Evolutionary conservation across 2,797 vertebrate genomes (phyloP).

Genomic region (Tapirus indicus): DNA sequence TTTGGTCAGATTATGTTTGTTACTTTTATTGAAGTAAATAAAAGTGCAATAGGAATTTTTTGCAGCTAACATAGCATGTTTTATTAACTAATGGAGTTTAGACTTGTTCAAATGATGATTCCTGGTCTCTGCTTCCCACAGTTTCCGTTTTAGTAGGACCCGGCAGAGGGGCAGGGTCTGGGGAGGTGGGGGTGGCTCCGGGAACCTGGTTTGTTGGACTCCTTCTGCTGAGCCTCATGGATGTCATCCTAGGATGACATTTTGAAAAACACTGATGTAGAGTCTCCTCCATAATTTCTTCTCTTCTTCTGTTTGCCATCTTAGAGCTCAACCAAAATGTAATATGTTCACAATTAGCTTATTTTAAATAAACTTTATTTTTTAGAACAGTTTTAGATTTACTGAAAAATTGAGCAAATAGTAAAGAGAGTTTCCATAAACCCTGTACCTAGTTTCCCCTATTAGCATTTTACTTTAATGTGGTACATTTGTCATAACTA

Average conservation of each 20-base stretch:
- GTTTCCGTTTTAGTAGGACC: background rate
- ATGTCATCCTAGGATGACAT: background rate
- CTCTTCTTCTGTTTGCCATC: background rate
- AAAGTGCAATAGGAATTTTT: background rate
- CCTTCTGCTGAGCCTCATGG: background rate
- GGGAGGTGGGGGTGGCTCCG: no score
- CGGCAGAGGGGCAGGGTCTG: no score
- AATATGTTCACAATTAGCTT: background rate
- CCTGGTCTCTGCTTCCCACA: background rate
- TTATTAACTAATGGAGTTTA: background rate
- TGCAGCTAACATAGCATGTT: background rate
- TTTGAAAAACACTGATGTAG: background rate
- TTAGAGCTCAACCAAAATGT: background rate
- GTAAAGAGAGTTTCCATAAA: background rate
- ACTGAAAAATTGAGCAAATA: background rate
- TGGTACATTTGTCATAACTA: background rate
- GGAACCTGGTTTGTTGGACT: background rate
- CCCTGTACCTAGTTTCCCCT: background rate
- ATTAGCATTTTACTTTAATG: background rate
- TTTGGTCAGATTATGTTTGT: constrained; percentile 26
- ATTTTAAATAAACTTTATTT: background rate
- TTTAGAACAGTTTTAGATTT: background rate
- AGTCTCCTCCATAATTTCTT: background rate
- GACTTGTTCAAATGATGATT: background rate
- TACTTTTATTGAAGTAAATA: constrained; percentile 31